These are phyloP conservation scores for Scaptomyza pallida DNA, from an alignment of 1,140 invertebrate genomes.

Conservation along the genomic window DNA sequence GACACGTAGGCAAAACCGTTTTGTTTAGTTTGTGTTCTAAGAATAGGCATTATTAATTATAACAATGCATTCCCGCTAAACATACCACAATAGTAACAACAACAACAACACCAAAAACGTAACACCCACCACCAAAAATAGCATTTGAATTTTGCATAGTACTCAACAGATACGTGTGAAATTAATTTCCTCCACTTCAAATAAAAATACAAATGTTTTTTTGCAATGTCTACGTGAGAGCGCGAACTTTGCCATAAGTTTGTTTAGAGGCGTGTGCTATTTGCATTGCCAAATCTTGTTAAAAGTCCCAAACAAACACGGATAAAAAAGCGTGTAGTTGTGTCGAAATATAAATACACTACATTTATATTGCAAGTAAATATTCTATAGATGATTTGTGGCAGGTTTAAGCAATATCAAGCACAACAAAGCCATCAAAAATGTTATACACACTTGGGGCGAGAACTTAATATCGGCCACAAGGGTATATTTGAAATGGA, in stretches of 20 bases:
- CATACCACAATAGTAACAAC: conserved; percentile 19
- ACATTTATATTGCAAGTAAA: too few species aligned
- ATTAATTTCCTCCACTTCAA: conserved; percentile 40
- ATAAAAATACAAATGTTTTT: conserved; percentile 51
- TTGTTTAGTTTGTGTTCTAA: conserved; percentile 44
- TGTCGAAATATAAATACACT: neutral
- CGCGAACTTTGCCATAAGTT: conserved; percentile 17
- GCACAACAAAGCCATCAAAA: neutral
- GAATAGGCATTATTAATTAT: conserved; percentile 50
- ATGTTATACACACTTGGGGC: neutral
- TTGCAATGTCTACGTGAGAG: conserved; percentile 64
- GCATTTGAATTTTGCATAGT: conserved; percentile 19
- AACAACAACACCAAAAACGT: conserved; percentile 1
- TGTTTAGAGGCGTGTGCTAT: conserved; percentile 32
- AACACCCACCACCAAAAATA: conserved; percentile 27
- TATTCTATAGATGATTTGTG: neutral
- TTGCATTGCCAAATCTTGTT: conserved; percentile 21
- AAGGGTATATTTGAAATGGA: conserved; percentile 44
- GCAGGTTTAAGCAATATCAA: neutral
- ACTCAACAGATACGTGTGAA: conserved; percentile 40
- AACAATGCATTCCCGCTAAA: conserved; percentile 47
- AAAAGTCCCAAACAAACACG: conserved; percentile 26
- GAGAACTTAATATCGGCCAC: conserved; percentile 24
- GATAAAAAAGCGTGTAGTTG: conserved; percentile 7
- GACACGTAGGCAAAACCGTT: conserved; percentile 8